A percentile compares a stretch with the other conserved stretches of the same genome.
phyloP scores from a whole-genome alignment of 53 echinoderm and acorn worm species.

The Patiria pectinifera region DNA sequence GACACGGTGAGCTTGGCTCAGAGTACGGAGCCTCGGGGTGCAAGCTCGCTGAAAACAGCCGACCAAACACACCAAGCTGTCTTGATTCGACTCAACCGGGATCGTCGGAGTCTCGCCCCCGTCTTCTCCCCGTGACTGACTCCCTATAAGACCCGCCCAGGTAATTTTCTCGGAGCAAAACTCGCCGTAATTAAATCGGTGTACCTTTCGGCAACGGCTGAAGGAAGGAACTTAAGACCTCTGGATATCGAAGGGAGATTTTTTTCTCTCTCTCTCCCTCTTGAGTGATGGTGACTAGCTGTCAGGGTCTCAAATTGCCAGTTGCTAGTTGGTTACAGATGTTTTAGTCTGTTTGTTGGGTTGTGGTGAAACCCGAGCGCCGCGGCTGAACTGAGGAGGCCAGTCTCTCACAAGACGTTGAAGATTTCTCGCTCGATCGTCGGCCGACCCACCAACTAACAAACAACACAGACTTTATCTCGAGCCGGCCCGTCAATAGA shows the following conservation, averaged over 20 bases:
- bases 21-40: constrained; percentile 3
- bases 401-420: background rate
- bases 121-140: background rate
- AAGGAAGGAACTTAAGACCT: constrained; percentile 11
- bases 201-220: constrained; percentile 54
- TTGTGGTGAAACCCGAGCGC: constrained; percentile 35
- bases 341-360: constrained; percentile 46
- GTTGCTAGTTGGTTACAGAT: constrained; percentile 53
- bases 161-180: constrained; percentile 55
- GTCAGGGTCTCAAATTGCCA: constrained; percentile 32
- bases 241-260: background rate
- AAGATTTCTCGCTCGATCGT: background rate
- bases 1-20: constrained; percentile 10
- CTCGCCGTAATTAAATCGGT: constrained; percentile 51
- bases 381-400: background rate
- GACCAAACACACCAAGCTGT: constrained; percentile 40
- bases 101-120: background rate
- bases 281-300: constrained; percentile 18
- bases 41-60: constrained; percentile 29
- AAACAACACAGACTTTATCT: background rate
- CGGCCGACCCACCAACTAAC: background rate
- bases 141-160: constrained; percentile 52
- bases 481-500: background rate
- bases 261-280: background rate
- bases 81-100: constrained; percentile 21